Base-by-base conservation (phyloP, 2,113 vertebrate species). In the Amazona vittata region DNA sequence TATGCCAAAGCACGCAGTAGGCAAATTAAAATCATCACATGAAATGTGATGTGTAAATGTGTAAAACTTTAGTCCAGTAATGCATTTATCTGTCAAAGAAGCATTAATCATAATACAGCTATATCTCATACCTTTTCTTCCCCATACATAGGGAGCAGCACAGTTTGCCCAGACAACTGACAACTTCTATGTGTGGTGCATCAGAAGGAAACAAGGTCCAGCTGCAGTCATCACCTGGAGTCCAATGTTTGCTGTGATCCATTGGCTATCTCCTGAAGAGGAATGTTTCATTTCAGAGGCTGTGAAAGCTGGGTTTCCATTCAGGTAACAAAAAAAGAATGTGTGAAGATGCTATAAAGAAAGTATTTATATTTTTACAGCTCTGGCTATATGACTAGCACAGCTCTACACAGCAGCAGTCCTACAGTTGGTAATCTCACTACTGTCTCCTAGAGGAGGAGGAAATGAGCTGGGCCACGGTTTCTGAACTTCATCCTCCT, bases 391-490 rank as follows among this genome's bases (percentile, higher is more conserved):
- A 35, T 35, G 33, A 35, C 49, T 37, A 70, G 41, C 68, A 62
- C 20, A 74, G 70, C 43, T 84, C 29, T 80, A 55, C 64, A 28
- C 25, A 7, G 15, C 65, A 95, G 65, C 69, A 87, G 9, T 69
- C 95, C 85, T 86, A 60, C 62, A 94, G 93, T 88, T 9, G 5
- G 52, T 83, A 33, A 90, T 94, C 89, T 92, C 41, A 63, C 89
- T 94, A 75, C 83, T 71, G 16, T 94, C 83, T 97, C 84, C 92
- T 85, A 4, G 35, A 65, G 78, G 73, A 96, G 82, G 90, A 83
- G 70, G 87, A 96, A 90, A 83, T 64, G 43, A 96, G 90, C 83
- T 91, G 86, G 49, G 67, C 57, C 5, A 7, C 3, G 14, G 83
- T 60, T 87, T 75, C 68, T 75, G 63, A 84, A 93, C 74, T 37